Conservation (phyloP, 2,888 invertebrate species). For the Aphodius sticticus region DNA sequence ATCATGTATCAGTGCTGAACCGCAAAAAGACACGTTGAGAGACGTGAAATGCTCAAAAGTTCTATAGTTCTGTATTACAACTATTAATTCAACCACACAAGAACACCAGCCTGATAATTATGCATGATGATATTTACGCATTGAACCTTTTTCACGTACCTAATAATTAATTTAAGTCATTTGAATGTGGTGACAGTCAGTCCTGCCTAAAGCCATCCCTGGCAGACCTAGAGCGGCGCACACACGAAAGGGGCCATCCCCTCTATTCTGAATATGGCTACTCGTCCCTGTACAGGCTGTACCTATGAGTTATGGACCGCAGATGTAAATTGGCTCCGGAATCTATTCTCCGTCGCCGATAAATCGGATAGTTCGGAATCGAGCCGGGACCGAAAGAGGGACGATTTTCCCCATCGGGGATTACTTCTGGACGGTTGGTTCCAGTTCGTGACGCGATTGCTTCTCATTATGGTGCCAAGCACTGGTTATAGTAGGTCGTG, state of each 20-base stretch:
- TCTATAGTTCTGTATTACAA: too few relatives aligned
- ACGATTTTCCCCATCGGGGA: background rate
- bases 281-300: background rate
- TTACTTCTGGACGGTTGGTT: constrained; percentile 14
- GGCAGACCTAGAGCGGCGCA: too few relatives aligned
- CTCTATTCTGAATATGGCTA: background rate
- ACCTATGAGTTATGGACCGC: constrained; percentile 25
- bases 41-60: too few relatives aligned
- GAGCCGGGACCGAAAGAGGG: background rate
- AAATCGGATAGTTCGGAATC: constrained; percentile 21
- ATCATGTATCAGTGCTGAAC: too few relatives aligned
- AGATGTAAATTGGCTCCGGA: constrained; percentile 23
- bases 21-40: too few relatives aligned
- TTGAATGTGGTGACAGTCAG: too few relatives aligned
- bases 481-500: background rate
- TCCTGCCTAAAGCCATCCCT: too few relatives aligned
- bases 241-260: background rate
- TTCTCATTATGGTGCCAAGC: constrained; percentile 5
- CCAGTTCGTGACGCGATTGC: constrained; percentile 12
- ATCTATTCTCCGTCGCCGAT: constrained; percentile 21
- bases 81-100: too few relatives aligned
- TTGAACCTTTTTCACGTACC: too few relatives aligned
- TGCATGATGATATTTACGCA: too few relatives aligned
- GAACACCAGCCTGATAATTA: too few relatives aligned
- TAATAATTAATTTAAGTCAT: too few relatives aligned